Evolutionary conservation across 2,797 vertebrate species (phyloP), one percentile per base, ranked within the genome.

Genomic region (Galago senegalensis): DNA sequence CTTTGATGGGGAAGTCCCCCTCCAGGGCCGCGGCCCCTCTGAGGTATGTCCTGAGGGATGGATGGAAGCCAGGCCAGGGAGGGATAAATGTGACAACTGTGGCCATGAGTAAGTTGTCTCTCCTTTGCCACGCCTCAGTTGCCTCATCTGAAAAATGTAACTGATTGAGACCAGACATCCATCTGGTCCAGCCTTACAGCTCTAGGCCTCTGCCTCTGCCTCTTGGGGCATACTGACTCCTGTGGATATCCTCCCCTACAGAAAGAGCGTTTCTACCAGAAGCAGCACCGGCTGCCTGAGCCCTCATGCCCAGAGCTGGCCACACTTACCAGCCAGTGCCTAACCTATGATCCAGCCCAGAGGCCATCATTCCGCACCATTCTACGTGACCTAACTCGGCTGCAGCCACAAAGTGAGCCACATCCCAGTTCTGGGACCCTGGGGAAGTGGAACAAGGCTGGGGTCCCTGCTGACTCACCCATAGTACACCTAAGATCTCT

Each of bases 181-280:
- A 7, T 7, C 58, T 31, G 14, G 43, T 53, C 43, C 17, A 37
- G 20, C 40, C 58, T 58, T 70, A 14, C 21, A 7, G 9, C 60
- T 84, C 53, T 31, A 21, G 6, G 46, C 61, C 14, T 27, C 16
- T 43, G 58, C 46, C 72, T n/a, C 23, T 53, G 56, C 18, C n/a
- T 83, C n/a, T 43, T 23, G 3, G 14, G 17, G 27, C 43, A 49
- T 21, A 1, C 86, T 95, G 76, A 96, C 43, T 34, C 7, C 21
- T 9, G 1, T 8, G 6, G 9, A 16, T 56, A 12, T 23, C 1
- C 63, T 60, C 27, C 43, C 34, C 6, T n/a, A 18, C 98, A 99
- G 99, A 99, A 99, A 98, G 99, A 99, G 95, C 98, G 98, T 9
- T 99, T 99, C 95, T 99, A 99, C 60, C 99, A 99, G 98, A 99